Base-by-base conservation (phyloP, 1,140 invertebrate genomes). In the Pseudomyrmex gracilis region DNA sequence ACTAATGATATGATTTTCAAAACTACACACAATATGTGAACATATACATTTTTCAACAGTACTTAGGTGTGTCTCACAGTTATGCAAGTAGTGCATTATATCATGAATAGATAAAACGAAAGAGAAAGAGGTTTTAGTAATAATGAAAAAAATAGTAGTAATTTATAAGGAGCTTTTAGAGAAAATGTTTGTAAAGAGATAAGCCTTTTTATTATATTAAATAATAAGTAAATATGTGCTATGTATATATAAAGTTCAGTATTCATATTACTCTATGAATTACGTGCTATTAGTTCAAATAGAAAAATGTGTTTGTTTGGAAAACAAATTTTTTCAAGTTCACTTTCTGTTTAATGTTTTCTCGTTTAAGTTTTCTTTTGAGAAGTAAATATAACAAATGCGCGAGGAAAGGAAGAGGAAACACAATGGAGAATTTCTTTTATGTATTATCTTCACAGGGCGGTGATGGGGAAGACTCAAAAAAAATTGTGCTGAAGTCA, bases 401-500 rank as follows among this genome's bases (percentile, higher is more conserved):
- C 58, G 10, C 43, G 63, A 73, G 12, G 10, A 70, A 22, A 20
- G 71, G n/a, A 34, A 34, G 34, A 34, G 34, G 0, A 34, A 34
- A 34, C 7, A 7, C 34, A 34, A 34, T 34, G 34, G 34, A 34
- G 34, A 34, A 83, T 88, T 87, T 90, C 91, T 90, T 90, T 90
- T 86, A 73, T 90, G 67, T 93, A 61, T 87, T 93, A 84, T 92
- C 87, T 94, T 93, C 92, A 87, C 93, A 95, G 94, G 95, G 94
- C 92, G 95, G 95, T 93, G 95, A 95, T 91, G 95, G 95, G 92
- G 94, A 91, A 91, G 93, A 95, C 93, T 95, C 95, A 92, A 94
- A 93, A 91, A 94, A 87, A 85, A 90, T 94, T 93, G 93, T 95
- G 93, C 95, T 96, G 94, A 96, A 96, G 95, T 96, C 96, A 90